phyloP scores from a whole-genome alignment of 35 echinoderm and acorn worm species.

The Chiridota heheva region DNA sequence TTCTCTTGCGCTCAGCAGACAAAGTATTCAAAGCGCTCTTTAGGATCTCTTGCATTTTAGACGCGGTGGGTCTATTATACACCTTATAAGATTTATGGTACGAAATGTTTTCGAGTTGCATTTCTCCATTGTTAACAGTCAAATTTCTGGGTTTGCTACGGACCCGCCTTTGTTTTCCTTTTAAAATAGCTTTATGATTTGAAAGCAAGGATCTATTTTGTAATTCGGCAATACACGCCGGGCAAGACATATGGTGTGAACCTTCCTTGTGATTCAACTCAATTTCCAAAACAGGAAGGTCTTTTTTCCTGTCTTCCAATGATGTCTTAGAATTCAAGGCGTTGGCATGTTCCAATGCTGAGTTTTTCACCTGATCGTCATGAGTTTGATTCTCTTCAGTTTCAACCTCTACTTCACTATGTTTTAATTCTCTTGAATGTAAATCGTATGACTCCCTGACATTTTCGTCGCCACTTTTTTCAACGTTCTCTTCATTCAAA shows the following conservation, averaged over 20 bases:
- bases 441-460: background rate
- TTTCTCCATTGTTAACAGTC: background rate
- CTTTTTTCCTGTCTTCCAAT: background rate
- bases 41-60: conserved; percentile 14
- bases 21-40: conserved; percentile 6
- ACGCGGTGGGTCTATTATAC: background rate
- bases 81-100: conserved; percentile 33
- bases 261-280: background rate
- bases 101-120: conserved; percentile 8
- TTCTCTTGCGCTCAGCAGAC: conserved; percentile 12
- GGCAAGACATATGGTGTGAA: background rate
- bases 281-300: conserved; percentile 13
- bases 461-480: background rate
- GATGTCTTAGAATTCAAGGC: background rate
- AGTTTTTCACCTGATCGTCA: background rate
- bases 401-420: background rate
- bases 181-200: background rate
- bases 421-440: background rate
- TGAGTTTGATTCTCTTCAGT: background rate
- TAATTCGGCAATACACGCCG: conserved; percentile 10
- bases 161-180: background rate
- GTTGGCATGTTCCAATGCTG: background rate
- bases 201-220: background rate
- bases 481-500: too few relatives aligned
- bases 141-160: background rate